Conservation (phyloP, 2,888 invertebrate species). For the Noctua comes region DNA sequence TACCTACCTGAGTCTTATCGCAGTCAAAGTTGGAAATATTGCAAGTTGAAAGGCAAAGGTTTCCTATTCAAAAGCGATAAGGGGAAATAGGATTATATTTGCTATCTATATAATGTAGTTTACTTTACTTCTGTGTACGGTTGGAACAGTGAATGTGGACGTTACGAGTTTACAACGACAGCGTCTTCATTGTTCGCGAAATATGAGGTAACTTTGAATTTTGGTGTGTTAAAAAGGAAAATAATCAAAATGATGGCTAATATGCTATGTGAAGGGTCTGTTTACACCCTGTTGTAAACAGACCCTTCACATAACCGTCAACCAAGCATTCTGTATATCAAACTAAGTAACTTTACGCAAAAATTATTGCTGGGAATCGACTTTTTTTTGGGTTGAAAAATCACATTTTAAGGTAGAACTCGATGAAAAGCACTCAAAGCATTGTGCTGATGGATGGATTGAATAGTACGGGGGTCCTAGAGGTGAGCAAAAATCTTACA, state of each 20-base stretch:
- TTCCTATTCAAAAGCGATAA: conserved; percentile 7
- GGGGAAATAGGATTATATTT: conserved; percentile 9
- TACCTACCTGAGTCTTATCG: conserved; percentile 19
- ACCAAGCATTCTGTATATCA: too few species aligned
- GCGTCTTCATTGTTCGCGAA: neutral
- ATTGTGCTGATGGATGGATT: too few species aligned
- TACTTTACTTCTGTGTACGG: neutral
- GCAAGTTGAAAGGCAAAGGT: conserved; percentile 35
- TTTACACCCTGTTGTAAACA: too few species aligned
- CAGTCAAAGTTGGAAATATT: conserved; percentile 13
- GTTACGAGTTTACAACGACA: neutral
- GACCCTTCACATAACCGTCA: too few species aligned
- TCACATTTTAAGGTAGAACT: too few species aligned
- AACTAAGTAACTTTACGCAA: too few species aligned
- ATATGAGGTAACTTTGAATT: neutral
- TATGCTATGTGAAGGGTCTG: too few species aligned
- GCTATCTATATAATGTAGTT: neutral
- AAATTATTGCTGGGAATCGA: too few species aligned
- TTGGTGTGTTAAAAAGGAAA: neutral
- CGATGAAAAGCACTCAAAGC: too few species aligned
- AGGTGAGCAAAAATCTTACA: too few species aligned
- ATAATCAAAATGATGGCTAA: neutral
- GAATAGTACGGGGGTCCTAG: too few species aligned
- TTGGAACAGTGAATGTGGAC: neutral
- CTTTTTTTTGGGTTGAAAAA: too few species aligned